These are phyloP conservation scores for Bolborhynchus lineola DNA, from an alignment of 2,113 vertebrate species.

Conservation along the genomic window DNA sequence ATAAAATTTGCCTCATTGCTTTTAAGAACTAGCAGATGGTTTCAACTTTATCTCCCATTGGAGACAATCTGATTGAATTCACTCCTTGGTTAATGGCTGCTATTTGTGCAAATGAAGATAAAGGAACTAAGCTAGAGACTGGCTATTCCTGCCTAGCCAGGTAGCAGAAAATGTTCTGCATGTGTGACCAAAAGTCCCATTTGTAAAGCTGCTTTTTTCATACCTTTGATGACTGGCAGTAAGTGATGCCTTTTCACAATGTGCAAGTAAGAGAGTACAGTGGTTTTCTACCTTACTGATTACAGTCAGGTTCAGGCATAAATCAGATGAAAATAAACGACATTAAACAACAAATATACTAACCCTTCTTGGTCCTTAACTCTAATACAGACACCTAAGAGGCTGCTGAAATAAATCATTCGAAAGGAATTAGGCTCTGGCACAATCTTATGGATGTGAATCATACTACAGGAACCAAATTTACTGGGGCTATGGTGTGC, in stretches of 20 bases:
- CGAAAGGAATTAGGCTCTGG: background rate
- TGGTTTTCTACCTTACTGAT: background rate
- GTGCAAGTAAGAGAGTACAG: background rate
- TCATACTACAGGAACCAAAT: background rate
- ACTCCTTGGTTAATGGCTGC: constrained; percentile 42
- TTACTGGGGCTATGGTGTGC: background rate
- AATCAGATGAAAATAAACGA: background rate
- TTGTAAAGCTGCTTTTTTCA: background rate
- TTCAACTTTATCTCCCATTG: constrained; percentile 63
- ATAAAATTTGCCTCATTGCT: constrained; percentile 68
- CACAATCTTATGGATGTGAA: background rate
- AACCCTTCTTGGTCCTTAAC: background rate
- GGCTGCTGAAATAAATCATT: background rate
- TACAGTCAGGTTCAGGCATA: background rate
- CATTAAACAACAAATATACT: background rate
- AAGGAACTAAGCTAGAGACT: constrained; percentile 33
- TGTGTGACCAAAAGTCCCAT: background rate
- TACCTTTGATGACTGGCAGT: background rate
- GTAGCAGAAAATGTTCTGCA: background rate
- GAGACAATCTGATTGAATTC: constrained; percentile 65
- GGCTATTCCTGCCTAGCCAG: background rate
- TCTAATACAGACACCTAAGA: background rate
- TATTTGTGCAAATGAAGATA: constrained; percentile 65
- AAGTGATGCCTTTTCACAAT: background rate
- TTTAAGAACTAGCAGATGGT: constrained; percentile 68